phyloP scores from a whole-genome alignment of 2,797 vertebrate genomes.

The Channallabes apus region DNA sequence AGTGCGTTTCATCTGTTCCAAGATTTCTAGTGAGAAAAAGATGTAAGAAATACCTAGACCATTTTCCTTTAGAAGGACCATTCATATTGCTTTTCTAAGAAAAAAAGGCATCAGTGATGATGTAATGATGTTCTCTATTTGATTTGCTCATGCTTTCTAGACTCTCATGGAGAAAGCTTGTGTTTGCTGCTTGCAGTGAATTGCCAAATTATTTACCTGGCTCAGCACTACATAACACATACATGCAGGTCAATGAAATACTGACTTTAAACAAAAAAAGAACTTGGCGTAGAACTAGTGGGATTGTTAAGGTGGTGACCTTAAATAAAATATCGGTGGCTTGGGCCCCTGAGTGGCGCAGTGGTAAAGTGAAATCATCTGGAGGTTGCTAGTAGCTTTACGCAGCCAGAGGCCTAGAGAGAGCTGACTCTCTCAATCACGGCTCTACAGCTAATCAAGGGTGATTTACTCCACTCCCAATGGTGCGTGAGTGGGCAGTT shows the following conservation, averaged over 20 bases:
- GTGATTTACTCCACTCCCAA: no score
- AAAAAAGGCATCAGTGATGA: background rate
- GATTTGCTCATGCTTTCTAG: background rate
- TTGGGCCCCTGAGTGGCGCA: background rate
- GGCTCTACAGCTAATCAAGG: no score
- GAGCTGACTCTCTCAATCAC: no score
- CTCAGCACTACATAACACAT: slow-evolving; percentile 11
- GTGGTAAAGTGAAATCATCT: no score
- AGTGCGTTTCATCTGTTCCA: no score
- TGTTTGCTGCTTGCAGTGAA: slow-evolving; percentile 4
- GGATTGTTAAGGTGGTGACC: slow-evolving; percentile 4
- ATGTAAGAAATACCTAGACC: background rate
- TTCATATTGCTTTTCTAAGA: slow-evolving; percentile 1
- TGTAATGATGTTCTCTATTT: background rate
- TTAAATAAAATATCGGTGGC: slow-evolving; percentile 28
- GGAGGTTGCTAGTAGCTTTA: no score
- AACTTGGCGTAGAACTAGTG: slow-evolving; percentile 6
- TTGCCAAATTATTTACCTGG: slow-evolving; percentile 22
- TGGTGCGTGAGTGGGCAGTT: no score
- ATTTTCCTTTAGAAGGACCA: background rate
- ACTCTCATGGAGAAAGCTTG: background rate
- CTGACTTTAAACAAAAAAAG: slow-evolving; percentile 16
- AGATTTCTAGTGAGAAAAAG: background rate
- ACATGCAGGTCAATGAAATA: slow-evolving; percentile 11
- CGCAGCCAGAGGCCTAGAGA: no score